Percentiles rank a stretch among this genome's conserved stretches.
Evolutionary conservation across 2,797 vertebrate species (phyloP).

Genomic region (Peromyscus nudipes): DNA sequence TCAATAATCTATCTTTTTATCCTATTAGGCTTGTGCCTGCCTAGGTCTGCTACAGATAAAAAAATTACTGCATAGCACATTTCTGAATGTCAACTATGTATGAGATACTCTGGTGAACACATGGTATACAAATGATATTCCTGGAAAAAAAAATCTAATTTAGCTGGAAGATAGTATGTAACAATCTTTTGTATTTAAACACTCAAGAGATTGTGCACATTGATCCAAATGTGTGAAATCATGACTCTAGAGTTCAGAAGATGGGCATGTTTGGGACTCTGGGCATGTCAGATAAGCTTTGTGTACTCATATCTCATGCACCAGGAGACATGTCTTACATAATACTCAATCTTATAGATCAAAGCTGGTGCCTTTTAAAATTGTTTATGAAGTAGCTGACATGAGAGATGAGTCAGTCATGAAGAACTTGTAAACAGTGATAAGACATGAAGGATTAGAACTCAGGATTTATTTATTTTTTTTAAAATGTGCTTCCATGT

Average conservation of each 20-base stretch:
- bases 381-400: slow-evolving; percentile 14
- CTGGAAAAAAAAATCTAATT: neutral
- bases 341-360: neutral
- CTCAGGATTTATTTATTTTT: neutral
- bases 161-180: neutral
- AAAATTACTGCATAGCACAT: neutral
- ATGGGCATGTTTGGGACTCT: neutral
- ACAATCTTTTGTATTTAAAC: neutral
- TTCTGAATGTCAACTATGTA: neutral
- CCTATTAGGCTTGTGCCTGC: neutral
- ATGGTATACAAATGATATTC: neutral
- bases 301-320: neutral
- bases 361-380: neutral
- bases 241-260: neutral
- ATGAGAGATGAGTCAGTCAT: neutral
- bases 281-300: neutral
- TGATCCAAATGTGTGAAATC: neutral
- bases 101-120: neutral
- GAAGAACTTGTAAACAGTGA: neutral
- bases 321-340: neutral
- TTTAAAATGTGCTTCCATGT: neutral
- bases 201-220: neutral
- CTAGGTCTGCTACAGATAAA: neutral
- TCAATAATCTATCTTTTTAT: too few species aligned
- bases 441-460: slow-evolving; percentile 36